phyloP scores from a whole-genome alignment of 2,888 invertebrate genomes.

The Drosophila picticornis region DNA sequence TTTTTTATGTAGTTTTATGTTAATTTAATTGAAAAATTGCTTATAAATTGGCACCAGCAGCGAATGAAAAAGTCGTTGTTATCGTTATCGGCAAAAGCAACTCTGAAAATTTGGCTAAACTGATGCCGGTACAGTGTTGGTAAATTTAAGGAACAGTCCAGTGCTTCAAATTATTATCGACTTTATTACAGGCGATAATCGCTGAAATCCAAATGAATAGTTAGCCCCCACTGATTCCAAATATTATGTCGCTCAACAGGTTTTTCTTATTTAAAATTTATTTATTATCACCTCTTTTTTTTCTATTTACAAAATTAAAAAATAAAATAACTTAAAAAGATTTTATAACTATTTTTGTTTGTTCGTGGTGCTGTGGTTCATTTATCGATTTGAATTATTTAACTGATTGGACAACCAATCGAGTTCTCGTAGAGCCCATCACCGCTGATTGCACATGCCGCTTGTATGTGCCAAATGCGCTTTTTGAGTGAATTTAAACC shows the following conservation, averaged over 20 bases:
- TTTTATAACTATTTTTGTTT: constrained; percentile 54
- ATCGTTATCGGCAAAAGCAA: constrained; percentile 47
- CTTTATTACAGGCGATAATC: constrained; percentile 8
- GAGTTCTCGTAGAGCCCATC: constrained; percentile 99
- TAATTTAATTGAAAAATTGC: constrained; percentile 56
- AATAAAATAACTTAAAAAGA: constrained; percentile 72
- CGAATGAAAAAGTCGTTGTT: constrained; percentile 18
- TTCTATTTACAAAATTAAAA: constrained; percentile 78
- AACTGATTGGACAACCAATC: constrained; percentile 99
- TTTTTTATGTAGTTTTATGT: constrained; percentile 22
- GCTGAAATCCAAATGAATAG: background rate
- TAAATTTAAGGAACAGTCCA: background rate
- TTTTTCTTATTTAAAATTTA: constrained; percentile 59
- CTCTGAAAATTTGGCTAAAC: constrained; percentile 21
- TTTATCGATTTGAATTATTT: constrained; percentile 98
- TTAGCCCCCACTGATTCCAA: background rate
- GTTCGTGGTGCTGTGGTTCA: constrained; percentile 58
- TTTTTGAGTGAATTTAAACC: constrained; percentile 98
- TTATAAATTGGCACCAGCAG: constrained; percentile 41
- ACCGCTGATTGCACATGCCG: constrained; percentile 99
- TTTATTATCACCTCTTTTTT: constrained; percentile 68
- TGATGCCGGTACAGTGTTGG: constrained; percentile 19
- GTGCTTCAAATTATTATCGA: background rate
- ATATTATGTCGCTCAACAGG: constrained; percentile 21
- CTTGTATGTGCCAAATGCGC: constrained; percentile 99